Evolutionary conservation across 2,888 invertebrate genomes (phyloP), one percentile per base, ranked within the genome.

Genomic region (Pachymerium ferrugineum): DNA sequence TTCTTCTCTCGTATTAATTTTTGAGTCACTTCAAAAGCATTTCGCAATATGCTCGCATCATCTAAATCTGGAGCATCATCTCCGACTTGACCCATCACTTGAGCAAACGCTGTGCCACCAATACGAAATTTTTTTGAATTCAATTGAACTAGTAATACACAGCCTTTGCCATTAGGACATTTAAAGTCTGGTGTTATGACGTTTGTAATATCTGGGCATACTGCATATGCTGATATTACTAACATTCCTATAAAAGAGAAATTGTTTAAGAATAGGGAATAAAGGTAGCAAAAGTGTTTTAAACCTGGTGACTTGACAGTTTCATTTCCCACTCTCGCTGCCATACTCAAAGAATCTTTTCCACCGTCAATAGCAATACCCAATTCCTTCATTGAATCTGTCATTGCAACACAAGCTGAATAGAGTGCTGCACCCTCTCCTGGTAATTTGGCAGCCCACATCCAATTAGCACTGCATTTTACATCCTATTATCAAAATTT

Each of bases 401-500:
- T 95, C 88, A 97, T 91, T 16, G 95, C 93, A 42, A 85, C 84
- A 80, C 97, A 97, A 0, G 98, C 94, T 76, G 89, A 89, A 76
- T 90, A 91, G 29, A 99, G 85, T 16, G 90, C 88, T 1, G 93
- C 93, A 1, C 97, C 98, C 82, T 97, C 97, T 0, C 92, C 93
- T 0, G 92, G 90, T 19, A 95, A 85, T 84, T 98, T 98, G 12
- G 97, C 98, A 0, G 96, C 91, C 98, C 98, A 99, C 99, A 99
- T 99, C 98, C 98, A 99, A 83, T 99, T 99, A n/a, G 94, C 98
- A 47, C 95, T 96, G 82, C 97, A 97, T 84, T 98, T 99, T 0
- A 98, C 90, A 83, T 99, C 98, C 83, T 90, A 85, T 25, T 89
- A 78, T 10, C 54, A 72, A n/a, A 70, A 33, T 6, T 70, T 28